Base-by-base conservation (phyloP, 2,888 invertebrate species). In the Caenorhabditis doughertyi region DNA sequence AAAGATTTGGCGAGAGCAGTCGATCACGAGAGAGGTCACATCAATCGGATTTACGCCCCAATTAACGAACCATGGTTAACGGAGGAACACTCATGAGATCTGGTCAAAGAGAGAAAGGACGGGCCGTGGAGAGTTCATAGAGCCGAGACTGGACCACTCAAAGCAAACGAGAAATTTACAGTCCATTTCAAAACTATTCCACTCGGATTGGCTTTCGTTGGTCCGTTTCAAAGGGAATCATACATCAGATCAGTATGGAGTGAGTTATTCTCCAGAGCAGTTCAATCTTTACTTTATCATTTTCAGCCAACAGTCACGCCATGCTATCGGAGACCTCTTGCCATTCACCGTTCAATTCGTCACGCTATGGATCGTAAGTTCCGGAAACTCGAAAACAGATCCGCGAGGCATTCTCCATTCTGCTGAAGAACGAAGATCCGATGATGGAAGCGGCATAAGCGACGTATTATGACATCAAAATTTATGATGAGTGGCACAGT, bases 291-390 rank as follows among this genome's bases (percentile, higher is more conserved):
- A 29, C n/a, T 1, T 5, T 3, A 29, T 29, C n/a, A n/a, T 70
- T 77, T 70, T 9, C 68, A 77, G 77, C 68, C 77, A 0, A 2
- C 1, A 9, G 3, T 77, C 23, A n/a, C 8, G 2, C 68, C 68
- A 9, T 21, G 39, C 53, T 68, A 27, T 27, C 68, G 77, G 0
- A 3, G 29, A 4, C 25, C 55, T 9, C 23, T 39, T 32, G 18
- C 62, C 8, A 60, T 77, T 11, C 27, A 27, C 18, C 68, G 77
- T 2, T 7, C n/a, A 0, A 21, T 53, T 13, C 60, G 77, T 1
- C 1, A 8, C 21, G 70, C 53, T 1, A 9, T 60, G 9, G 16
- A 21, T 2, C 0, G 8, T 3, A 8, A 8, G 5, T 39, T 77
- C 42, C 21, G 7, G 0, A 11, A n/a, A 2, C 32, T 60, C 13